Percentiles rank a stretch among this genome's conserved stretches.
Conservation (phyloP, 92 coral and sea anemone genomes). For the Phenganax marumi region DNA sequence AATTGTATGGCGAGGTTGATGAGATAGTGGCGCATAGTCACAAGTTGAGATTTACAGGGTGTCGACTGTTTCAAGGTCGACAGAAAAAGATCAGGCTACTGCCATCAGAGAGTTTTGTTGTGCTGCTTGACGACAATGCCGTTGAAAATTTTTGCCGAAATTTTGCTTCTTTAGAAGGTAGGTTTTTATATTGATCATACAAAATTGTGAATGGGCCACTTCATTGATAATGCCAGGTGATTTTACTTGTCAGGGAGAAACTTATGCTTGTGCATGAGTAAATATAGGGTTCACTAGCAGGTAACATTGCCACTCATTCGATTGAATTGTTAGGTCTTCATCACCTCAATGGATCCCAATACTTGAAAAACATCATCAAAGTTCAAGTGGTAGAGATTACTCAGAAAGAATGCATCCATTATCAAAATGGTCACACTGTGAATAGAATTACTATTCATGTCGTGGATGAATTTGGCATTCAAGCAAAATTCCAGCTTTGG, state of each 20-base stretch:
- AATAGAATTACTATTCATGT: conserved; percentile 64
- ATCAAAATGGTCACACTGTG: conserved; percentile 81
- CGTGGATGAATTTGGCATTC: conserved; percentile 72
- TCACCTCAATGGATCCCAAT: conserved; percentile 60
- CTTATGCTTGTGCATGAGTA: neutral
- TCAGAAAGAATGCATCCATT: conserved; percentile 73
- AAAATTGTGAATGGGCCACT: no score
- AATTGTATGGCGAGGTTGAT: conserved; percentile 68
- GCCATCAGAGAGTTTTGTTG: conserved; percentile 82
- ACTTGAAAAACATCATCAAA: conserved; percentile 68
- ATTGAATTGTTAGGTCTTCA: conserved; percentile 52
- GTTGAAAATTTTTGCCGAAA: conserved; percentile 1
- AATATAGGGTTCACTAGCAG: neutral
- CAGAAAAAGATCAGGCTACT: conserved; percentile 60
- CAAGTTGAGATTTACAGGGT: conserved; percentile 73
- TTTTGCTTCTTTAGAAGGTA: conserved; percentile 15
- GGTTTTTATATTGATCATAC: neutral
- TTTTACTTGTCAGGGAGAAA: no score
- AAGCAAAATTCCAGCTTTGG: conserved; percentile 74
- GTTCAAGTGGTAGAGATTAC: conserved; percentile 77
- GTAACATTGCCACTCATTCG: conserved; percentile 14
- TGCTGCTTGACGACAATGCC: conserved; percentile 56
- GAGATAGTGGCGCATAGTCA: conserved; percentile 46
- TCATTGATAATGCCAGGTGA: no score
- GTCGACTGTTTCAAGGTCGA: conserved; percentile 73